These are phyloP conservation scores for Heptascelio sp. DNA, from an alignment of 2,888 invertebrate genomes.

Conservation along the genomic window DNA sequence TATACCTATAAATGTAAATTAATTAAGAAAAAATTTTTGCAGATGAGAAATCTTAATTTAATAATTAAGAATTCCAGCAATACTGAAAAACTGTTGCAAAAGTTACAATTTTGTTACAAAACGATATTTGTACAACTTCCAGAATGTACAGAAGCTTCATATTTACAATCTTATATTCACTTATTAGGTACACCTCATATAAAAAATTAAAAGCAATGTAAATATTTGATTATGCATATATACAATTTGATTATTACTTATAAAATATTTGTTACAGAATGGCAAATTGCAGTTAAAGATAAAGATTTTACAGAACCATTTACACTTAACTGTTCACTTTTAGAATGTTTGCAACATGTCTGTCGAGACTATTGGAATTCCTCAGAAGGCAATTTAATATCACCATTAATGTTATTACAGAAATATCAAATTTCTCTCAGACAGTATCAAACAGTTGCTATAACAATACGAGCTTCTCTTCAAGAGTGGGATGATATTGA, in stretches of 20 bases:
- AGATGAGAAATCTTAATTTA: constrained; percentile 82
- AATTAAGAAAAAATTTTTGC: too few species aligned
- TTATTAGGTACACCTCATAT: constrained; percentile 82
- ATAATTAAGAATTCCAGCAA: constrained; percentile 80
- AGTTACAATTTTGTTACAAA: constrained; percentile 80
- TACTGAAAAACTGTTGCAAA: constrained; percentile 79
- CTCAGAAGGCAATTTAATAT: constrained; percentile 86
- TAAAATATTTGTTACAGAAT: constrained; percentile 84
- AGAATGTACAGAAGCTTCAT: constrained; percentile 82
- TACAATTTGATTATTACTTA: too few species aligned
- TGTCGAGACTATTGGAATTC: constrained; percentile 86
- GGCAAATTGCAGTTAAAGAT: constrained; percentile 86
- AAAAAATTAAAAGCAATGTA: too few species aligned
- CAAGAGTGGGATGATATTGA: constrained; percentile 89
- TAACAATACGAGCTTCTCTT: constrained; percentile 87
- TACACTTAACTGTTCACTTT: constrained; percentile 82
- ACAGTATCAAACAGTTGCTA: constrained; percentile 91
- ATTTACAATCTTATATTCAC: constrained; percentile 81
- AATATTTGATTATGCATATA: too few species aligned
- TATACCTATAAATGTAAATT: too few species aligned
- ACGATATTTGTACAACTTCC: constrained; percentile 80
- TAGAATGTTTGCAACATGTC: constrained; percentile 85
- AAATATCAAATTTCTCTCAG: constrained; percentile 86
- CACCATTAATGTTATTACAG: constrained; percentile 86
- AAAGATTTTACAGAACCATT: constrained; percentile 81